Conservation (phyloP, 2,113 vertebrate species). For the Oceanodroma tethys region DNA sequence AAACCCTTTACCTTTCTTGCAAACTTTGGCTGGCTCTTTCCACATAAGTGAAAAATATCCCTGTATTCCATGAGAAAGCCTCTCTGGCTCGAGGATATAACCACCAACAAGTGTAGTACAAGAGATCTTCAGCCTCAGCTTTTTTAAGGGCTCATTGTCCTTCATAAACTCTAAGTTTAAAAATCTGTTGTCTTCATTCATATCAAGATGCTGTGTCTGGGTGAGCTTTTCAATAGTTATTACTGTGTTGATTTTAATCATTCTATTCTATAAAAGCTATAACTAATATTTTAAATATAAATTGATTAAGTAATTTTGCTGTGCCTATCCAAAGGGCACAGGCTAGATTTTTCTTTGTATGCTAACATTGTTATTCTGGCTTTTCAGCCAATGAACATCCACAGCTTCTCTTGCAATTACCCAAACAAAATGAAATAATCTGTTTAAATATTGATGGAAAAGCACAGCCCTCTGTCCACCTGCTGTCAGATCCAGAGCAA, state of each 20-base stretch:
- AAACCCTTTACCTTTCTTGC: background rate
- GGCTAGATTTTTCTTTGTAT: background rate
- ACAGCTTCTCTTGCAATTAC: slow-evolving; percentile 10
- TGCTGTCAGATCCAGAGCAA: slow-evolving; percentile 66
- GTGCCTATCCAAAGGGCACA: background rate
- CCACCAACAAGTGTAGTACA: background rate
- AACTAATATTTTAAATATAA: background rate
- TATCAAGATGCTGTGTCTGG: background rate
- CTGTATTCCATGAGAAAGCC: background rate
- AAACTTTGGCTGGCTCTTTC: background rate
- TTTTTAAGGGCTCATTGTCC: background rate
- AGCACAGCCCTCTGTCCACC: background rate
- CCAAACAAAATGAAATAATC: background rate
- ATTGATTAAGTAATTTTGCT: background rate
- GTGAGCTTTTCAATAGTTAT: background rate
- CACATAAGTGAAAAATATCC: background rate
- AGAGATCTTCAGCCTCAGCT: background rate
- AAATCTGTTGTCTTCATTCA: background rate
- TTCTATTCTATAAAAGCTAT: background rate
- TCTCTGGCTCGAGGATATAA: background rate
- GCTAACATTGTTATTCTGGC: background rate
- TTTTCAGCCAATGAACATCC: background rate
- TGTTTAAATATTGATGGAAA: slow-evolving; percentile 31
- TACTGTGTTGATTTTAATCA: background rate
- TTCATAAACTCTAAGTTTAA: background rate